These are phyloP conservation scores for Bombus consobrinus DNA, from an alignment of 1,140 invertebrate species.

Conservation along the genomic window DNA sequence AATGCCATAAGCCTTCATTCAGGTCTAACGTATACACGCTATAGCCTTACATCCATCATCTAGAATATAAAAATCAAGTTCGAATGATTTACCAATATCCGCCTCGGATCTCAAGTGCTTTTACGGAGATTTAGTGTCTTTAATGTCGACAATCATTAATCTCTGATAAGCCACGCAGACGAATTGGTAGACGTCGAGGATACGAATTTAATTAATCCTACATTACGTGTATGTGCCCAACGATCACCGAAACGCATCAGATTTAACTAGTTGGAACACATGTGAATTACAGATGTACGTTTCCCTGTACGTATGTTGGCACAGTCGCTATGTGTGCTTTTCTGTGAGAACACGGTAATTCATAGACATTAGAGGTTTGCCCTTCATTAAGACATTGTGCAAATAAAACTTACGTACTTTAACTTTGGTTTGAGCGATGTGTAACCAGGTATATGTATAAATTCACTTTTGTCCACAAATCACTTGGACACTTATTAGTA, in stretches of 20 bases:
- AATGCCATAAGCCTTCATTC: no score
- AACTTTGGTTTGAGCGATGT: neutral
- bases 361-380: neutral
- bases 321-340: no score
- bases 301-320: neutral
- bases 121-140: constrained; percentile 18
- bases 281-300: neutral
- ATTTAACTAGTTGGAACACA: neutral
- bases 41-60: neutral
- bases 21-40: no score
- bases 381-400: no score
- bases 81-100: constrained; percentile 3
- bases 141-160: constrained; percentile 13
- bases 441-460: neutral
- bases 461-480: neutral
- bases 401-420: neutral
- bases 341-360: neutral
- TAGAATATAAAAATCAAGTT: no score
- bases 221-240: neutral
- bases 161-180: neutral
- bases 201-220: constrained; percentile 16
- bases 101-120: neutral
- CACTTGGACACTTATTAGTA: neutral
- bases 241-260: neutral
- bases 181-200: neutral